Conservation (phyloP, 2,888 invertebrate species). For the Osedax frankpressi region DNA sequence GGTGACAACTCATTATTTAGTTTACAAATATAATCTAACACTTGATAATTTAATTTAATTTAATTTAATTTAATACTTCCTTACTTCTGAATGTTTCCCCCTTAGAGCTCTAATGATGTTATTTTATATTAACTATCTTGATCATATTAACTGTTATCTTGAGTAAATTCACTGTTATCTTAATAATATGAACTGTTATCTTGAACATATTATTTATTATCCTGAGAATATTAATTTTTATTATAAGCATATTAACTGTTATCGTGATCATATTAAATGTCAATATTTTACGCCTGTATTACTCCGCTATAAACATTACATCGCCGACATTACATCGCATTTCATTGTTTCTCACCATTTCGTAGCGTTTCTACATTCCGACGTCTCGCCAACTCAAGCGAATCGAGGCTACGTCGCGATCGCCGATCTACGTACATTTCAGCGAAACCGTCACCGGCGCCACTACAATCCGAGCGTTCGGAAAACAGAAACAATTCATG, state of each 20-base stretch:
- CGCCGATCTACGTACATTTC: constrained; percentile 45
- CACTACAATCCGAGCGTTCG: constrained; percentile 40
- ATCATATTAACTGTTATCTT: too few relatives aligned
- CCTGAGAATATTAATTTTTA: too few relatives aligned
- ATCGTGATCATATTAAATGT: too few relatives aligned
- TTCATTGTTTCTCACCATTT: too few relatives aligned
- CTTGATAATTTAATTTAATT: background rate
- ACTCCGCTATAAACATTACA: too few relatives aligned
- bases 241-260: too few relatives aligned
- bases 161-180: too few relatives aligned
- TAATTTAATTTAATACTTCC: background rate
- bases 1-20: constrained; percentile 26
- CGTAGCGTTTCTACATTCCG: constrained; percentile 49
- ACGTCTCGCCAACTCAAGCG: constrained; percentile 44
- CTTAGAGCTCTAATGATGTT: background rate
- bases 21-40: background rate
- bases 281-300: too few relatives aligned
- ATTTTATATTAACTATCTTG: too few relatives aligned
- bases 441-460: constrained; percentile 50
- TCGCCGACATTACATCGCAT: too few relatives aligned
- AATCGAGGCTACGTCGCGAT: constrained; percentile 42
- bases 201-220: too few relatives aligned
- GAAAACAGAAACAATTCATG: constrained; percentile 33
- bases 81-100: background rate
- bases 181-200: too few relatives aligned